phyloP scores from a whole-genome alignment of 1,140 invertebrate genomes.

The Himalopsyche phryganea region DNA sequence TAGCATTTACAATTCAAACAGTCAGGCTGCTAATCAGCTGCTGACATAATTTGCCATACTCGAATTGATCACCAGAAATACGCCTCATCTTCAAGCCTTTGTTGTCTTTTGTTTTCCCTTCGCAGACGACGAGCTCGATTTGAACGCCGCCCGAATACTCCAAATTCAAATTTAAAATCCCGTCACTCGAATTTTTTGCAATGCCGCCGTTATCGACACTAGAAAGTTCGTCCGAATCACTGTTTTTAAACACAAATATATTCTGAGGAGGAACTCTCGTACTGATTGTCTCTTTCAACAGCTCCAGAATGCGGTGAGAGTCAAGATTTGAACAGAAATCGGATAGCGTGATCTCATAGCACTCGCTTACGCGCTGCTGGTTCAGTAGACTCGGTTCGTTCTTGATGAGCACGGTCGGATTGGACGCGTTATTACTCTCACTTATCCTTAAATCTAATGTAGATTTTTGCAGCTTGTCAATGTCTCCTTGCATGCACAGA shows the following conservation, averaged over 20 bases:
- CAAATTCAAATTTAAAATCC: slow-evolving; percentile 59
- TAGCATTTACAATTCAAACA: slow-evolving; percentile 53
- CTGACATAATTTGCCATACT: slow-evolving; percentile 87
- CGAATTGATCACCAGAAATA: slow-evolving; percentile 86
- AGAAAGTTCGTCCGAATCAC: slow-evolving; percentile 4
- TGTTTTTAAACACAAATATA: slow-evolving; percentile 58
- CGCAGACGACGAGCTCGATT: slow-evolving; percentile 80
- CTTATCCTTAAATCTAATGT: slow-evolving; percentile 47
- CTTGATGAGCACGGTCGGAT: slow-evolving; percentile 34
- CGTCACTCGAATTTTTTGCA: slow-evolving; percentile 37
- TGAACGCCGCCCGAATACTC: slow-evolving; percentile 83
- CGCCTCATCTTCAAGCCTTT: slow-evolving; percentile 86
- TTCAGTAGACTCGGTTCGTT: slow-evolving; percentile 41
- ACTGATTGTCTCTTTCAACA: slow-evolving; percentile 79
- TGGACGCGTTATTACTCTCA: slow-evolving; percentile 25
- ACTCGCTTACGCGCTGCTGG: slow-evolving; percentile 48
- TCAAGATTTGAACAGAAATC: slow-evolving; percentile 75
- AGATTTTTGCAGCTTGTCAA: slow-evolving; percentile 46
- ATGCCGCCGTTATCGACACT: slow-evolving; percentile 22
- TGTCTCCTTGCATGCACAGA: slow-evolving; percentile 38
- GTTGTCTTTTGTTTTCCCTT: slow-evolving; percentile 68
- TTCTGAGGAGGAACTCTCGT: slow-evolving; percentile 71
- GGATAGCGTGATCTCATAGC: slow-evolving; percentile 70
- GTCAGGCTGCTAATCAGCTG: slow-evolving; percentile 86
- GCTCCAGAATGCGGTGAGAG: slow-evolving; percentile 73